Base-by-base conservation (phyloP, 2,888 invertebrate genomes). In the Dysmachus trigonus region DNA sequence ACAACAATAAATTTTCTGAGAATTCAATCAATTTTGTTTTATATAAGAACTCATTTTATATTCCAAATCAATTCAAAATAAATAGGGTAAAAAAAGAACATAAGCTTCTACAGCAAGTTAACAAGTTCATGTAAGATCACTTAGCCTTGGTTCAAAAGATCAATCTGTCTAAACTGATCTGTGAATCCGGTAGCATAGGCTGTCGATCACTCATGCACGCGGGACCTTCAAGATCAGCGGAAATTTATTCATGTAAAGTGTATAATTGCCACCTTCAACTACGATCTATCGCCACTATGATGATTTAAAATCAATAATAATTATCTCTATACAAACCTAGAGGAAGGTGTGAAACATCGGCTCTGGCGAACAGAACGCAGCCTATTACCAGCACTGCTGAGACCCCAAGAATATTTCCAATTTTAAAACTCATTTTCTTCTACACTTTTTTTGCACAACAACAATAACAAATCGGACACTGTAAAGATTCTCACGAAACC, bases 321-420 rank as follows among this genome's bases (percentile, higher is more conserved):
- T 62, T 62, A 62, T 22, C 22, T 62, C 62, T 62, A 62, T 73
- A 85, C 86, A 53, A 83, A 87, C 87, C 85, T 74, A 86, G 71
- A 62, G 86, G 87, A 31, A 87, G 71, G 53, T 87, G 86, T 31
- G 87, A 87, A 79, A 87, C 87, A 87, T 87, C 87, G n/a, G 51
- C 87, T 10, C 83, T 85, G n/a, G 73, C 82, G 62, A 85, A 73
- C 7, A 81, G 31, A 8, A 47, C 22, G 51, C 73, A 81, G 35
- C 41, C 47, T 41, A 74, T 41, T 18, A 84, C 8, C 18, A 84
- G 6, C 8, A 72, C 51, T 38, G 86, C 83, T 62, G 51, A 74
- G 72, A 31, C 47, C 15, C 27, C 38, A 27, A 79, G 51, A 41
- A 51, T 13, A 15, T 6, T 41, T 1, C 51, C 5, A 35, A 76